Evolutionary conservation across 2,888 invertebrate species (phyloP), one percentile per base, ranked within the genome.

Genomic region (Rhagonycha fulva): DNA sequence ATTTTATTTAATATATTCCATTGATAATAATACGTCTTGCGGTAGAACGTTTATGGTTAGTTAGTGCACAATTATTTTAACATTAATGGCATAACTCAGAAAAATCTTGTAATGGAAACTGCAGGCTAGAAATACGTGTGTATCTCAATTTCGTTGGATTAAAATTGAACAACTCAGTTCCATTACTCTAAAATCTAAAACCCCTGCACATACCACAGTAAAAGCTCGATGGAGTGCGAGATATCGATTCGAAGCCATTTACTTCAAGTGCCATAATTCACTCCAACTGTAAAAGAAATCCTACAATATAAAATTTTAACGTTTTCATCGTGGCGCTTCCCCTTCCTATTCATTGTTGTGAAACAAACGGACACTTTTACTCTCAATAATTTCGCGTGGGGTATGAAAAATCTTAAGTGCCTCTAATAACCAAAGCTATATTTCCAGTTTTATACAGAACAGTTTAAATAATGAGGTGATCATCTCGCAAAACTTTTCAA

Each of bases 161-260:
- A 32, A 47, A 73, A 68, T 32, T 63, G 68, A 70, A 71, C 75
- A 75, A 68, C 66, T 68, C 14, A 68, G 62, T 71, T 71, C 71
- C 70, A 75, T 75, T 75, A 71, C 70, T 70, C 62, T 68, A 67
- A 28, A 30, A 67, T 32, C 61, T 71, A 71, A 71, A 75, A 47
- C 60, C 24, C 70, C 60, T 66, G 47, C 74, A 62, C 28, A 28
- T 60, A 69, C 47, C 47, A 60, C 66, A 68, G 26, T 74, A 71
- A 70, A 73, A 74, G 74, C 67, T 72, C 76, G 67, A 14, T 74
- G 62, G 70, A 74, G 74, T 72, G 76, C 68, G 76, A 70, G 76
- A 76, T 76, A 76, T 76, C 73, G 76, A 76, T 76, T 76, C 74
- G 47, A 71, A 74, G 74, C 68, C 76, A 75, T 71, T 75, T 75